phyloP scores from a whole-genome alignment of 2,113 vertebrate genomes.

The Pteropus alecto region DNA sequence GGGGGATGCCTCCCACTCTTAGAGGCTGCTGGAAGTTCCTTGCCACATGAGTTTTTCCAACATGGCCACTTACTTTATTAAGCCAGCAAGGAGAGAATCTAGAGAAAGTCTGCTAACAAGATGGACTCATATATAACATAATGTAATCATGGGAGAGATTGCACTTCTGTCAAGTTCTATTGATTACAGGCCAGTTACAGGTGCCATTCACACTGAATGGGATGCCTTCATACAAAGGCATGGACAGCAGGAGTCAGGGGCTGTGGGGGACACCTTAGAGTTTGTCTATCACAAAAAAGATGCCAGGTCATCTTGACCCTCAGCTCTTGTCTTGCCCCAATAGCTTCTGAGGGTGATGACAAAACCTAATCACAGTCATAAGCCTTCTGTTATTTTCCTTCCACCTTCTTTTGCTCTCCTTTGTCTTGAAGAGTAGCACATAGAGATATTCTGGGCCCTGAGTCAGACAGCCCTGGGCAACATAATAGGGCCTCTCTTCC shows the following conservation, averaged over 20 bases:
- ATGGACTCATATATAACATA: not conserved
- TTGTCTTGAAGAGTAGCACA: not conserved
- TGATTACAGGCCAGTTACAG: not conserved
- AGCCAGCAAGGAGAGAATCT: not conserved
- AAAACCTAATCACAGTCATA: not conserved
- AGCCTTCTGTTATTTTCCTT: not conserved
- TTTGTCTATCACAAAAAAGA: not conserved
- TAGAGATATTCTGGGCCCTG: not conserved
- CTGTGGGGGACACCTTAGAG: rapidly evolving
- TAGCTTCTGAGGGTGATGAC: not conserved
- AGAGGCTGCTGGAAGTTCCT: not conserved
- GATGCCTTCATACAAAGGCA: not conserved
- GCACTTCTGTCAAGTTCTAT: not conserved
- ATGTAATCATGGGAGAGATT: rapidly evolving
- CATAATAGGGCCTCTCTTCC: not conserved
- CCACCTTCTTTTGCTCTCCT: not conserved
- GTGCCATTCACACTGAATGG: not conserved
- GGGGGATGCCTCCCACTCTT: too few relatives aligned
- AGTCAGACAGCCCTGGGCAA: not conserved
- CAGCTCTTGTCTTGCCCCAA: not conserved
- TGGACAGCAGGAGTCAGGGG: too few relatives aligned
- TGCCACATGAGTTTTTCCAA: not conserved
- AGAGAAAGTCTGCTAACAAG: not conserved
- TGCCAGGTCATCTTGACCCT: not conserved
- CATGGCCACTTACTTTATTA: not conserved